Evolutionary conservation across 2,113 vertebrate species (phyloP), one percentile per base, ranked within the genome.

Genomic region (Bos taurus): DNA sequence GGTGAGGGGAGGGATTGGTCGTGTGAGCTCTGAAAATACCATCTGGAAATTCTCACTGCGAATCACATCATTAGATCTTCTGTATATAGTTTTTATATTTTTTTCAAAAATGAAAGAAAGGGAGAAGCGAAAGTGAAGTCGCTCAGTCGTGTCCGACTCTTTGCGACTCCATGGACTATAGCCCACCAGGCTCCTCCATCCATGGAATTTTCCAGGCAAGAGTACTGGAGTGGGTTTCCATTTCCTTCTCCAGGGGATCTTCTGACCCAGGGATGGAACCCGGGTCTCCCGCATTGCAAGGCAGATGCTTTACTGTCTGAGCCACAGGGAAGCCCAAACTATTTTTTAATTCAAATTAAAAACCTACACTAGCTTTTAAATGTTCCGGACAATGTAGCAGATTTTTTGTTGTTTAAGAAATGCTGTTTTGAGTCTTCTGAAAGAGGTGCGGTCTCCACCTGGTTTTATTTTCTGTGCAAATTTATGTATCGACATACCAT

Each of bases 241-340:
- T 71, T 71, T 23, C n/a, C 67, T 71, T 71, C 67, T 71, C n/a
- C 67, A 23, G 67, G n/a, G n/a, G 9, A 40, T 71, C n/a, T 71
- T 71, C n/a, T 1, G 2, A 40, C n/a, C n/a, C 19, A 71, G 10
- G n/a, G 10, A 71, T 71, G 2, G n/a, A 71, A 71, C 67, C n/a
- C 2, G 0, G 67, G n/a, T 71, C n/a, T 71, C 67, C n/a, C 0
- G 2, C 19, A 40, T 40, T 23, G n/a, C 2, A 2, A 71, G n/a
- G 67, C n/a, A 71, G n/a, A 36, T 21, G 19, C 67, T 71, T 71
- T 36, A 36, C 67, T 21, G 9, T 71, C 67, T 71, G 67, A 71
- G 67, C 10, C 67, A 40, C 10, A 21, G 67, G 67, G 67, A 71
- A 71, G n/a, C n/a, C 17, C n/a, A 23, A 71, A 40, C 67, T 40